phyloP scores from a whole-genome alignment of 2,113 vertebrate species.

The Circaetus gallicus region DNA sequence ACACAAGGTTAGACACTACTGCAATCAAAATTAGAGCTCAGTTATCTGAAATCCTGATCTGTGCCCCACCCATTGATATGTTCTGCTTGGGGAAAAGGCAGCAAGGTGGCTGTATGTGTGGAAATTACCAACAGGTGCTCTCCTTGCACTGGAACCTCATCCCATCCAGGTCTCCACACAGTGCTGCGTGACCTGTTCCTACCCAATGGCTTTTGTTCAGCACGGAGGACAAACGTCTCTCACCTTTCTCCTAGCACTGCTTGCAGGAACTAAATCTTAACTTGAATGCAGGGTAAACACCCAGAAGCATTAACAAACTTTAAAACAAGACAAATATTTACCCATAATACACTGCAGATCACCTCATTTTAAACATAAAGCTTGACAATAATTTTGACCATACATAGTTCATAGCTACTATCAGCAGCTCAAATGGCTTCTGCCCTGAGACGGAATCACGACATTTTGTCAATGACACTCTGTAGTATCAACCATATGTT shows the following conservation, averaged over 20 bases:
- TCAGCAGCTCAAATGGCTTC: neutral
- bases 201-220: neutral
- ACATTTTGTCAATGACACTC: neutral
- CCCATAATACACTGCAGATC: neutral
- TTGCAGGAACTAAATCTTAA: conserved; percentile 9
- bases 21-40: neutral
- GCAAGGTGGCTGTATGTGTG: accelerated
- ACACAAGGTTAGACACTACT: neutral
- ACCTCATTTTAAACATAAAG: neutral
- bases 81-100: neutral
- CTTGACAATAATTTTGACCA: neutral
- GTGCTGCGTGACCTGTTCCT: neutral
- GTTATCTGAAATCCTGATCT: neutral
- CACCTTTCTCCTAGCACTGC: neutral
- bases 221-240: neutral
- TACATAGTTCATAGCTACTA: neutral
- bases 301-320: neutral
- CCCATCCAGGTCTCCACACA: neutral
- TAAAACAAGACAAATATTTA: conserved; percentile 46
- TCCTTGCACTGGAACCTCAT: neutral
- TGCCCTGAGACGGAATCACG: neutral
- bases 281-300: neutral
- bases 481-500: neutral
- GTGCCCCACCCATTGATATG: neutral
- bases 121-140: neutral